Percentiles rank a stretch among this genome's conserved stretches.
Evolutionary conservation across 2,888 invertebrate species (phyloP).

Genomic region (Hofmannophila pseudospretella): DNA sequence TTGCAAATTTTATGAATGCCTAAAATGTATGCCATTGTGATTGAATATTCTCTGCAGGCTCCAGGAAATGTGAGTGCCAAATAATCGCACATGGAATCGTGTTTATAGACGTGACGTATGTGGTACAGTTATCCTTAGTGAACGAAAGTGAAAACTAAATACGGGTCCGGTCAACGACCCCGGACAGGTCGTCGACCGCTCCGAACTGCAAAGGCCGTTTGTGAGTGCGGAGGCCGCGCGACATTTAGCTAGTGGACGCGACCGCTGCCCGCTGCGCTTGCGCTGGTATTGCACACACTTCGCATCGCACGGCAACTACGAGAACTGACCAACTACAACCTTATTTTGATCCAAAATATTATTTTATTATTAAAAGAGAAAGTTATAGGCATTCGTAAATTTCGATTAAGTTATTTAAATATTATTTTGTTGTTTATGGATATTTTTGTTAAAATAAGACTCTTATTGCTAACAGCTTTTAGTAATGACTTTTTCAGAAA

Average conservation of each 20-base stretch:
- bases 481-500: too few species aligned
- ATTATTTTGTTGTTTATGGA: too few species aligned
- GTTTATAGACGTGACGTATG: constrained; percentile 62
- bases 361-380: constrained; percentile 12
- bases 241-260: constrained; percentile 61
- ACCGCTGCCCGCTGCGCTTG: constrained; percentile 22
- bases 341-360: constrained; percentile 4
- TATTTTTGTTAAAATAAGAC: too few species aligned
- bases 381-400: constrained; percentile 3
- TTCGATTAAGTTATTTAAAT: too few species aligned
- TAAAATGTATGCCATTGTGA: neutral
- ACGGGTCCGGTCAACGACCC: constrained; percentile 69
- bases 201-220: constrained; percentile 77
- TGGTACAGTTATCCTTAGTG: constrained; percentile 76
- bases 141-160: constrained; percentile 78
- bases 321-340: neutral
- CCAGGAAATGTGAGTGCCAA: constrained; percentile 37
- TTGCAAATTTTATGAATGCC: too few species aligned
- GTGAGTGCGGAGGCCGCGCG: constrained; percentile 72
- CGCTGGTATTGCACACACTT: constrained; percentile 45
- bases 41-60: constrained; percentile 49
- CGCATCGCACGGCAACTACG: constrained; percentile 2
- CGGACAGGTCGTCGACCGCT: constrained; percentile 68
- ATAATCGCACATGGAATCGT: constrained; percentile 36
- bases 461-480: neutral